These are phyloP conservation scores for Thecocarcelia acutangulata DNA, from an alignment of 2,888 invertebrate species.

Conservation along the genomic window DNA sequence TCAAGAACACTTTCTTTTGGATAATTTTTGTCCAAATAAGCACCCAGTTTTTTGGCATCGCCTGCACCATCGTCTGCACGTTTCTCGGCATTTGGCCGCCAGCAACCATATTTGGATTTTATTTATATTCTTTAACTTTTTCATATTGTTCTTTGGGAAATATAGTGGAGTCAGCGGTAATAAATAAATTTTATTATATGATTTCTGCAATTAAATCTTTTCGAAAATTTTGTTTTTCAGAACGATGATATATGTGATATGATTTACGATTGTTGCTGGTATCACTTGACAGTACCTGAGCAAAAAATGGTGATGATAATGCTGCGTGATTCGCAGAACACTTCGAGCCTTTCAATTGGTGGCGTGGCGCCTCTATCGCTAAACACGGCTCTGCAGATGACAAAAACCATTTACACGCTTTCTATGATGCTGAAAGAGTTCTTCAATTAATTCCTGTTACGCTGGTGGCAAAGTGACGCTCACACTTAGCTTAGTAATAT, in stretches of 20 bases:
- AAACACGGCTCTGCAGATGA: constrained; percentile 71
- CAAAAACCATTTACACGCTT: constrained; percentile 71
- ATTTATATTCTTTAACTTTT: constrained; percentile 25
- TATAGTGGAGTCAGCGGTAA: constrained; percentile 45
- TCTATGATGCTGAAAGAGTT: constrained; percentile 67
- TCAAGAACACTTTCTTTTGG: constrained; percentile 36
- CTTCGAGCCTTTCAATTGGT: constrained; percentile 68
- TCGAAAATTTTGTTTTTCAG: not conserved
- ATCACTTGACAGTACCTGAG: constrained; percentile 69
- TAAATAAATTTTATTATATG: no score
- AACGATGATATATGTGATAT: constrained; percentile 40
- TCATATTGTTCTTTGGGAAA: constrained; percentile 42
- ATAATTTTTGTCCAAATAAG: constrained; percentile 41
- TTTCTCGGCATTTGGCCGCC: constrained; percentile 47
- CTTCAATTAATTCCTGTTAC: constrained; percentile 30
- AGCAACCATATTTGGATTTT: constrained; percentile 13
- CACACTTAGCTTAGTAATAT: no score
- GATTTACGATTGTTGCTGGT: constrained; percentile 73
- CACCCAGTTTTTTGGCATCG: constrained; percentile 25
- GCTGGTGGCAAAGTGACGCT: no score
- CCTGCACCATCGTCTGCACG: no score
- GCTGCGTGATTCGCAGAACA: constrained; percentile 71
- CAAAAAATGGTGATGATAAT: constrained; percentile 72
- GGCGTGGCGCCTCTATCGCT: constrained; percentile 71
- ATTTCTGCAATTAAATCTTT: not conserved